Evolutionary conservation across 2,888 invertebrate species (phyloP).

Genomic region (Dolichomitus sp.): DNA sequence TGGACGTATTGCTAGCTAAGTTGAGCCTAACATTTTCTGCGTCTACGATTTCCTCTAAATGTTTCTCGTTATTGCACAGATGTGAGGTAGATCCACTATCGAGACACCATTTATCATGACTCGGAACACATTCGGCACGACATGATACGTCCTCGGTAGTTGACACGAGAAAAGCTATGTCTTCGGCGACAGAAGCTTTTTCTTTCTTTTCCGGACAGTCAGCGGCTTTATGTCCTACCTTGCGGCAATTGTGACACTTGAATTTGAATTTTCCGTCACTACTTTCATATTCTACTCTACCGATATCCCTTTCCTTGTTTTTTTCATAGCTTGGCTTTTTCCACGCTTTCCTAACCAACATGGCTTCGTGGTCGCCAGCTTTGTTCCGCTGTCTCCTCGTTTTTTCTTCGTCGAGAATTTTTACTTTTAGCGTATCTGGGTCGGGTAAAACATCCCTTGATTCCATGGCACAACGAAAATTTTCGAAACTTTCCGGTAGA

Average conservation of each 20-base stretch:
- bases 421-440: no score
- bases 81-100: constrained; percentile 63
- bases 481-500: no score
- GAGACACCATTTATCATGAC: constrained; percentile 43
- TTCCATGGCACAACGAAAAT: no score
- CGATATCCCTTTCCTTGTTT: no score
- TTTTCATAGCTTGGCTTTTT: no score
- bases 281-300: no score
- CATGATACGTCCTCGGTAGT: neutral
- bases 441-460: no score
- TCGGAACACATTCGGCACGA: neutral
- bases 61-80: constrained; percentile 50
- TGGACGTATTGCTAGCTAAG: constrained; percentile 29
- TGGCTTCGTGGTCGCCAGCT: no score
- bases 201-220: constrained; percentile 26
- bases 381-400: no score
- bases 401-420: no score
- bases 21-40: constrained; percentile 38
- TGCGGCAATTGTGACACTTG: constrained; percentile 25
- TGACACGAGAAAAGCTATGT: constrained; percentile 29
- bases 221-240: constrained; percentile 34
- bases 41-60: constrained; percentile 19
- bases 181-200: constrained; percentile 23
- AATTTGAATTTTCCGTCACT: constrained; percentile 13
- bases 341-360: no score